A percentile compares a stretch with the other conserved stretches of the same genome.
phyloP scores from a whole-genome alignment of 1,140 invertebrate genomes.

The Temnothorax longispinosus region DNA sequence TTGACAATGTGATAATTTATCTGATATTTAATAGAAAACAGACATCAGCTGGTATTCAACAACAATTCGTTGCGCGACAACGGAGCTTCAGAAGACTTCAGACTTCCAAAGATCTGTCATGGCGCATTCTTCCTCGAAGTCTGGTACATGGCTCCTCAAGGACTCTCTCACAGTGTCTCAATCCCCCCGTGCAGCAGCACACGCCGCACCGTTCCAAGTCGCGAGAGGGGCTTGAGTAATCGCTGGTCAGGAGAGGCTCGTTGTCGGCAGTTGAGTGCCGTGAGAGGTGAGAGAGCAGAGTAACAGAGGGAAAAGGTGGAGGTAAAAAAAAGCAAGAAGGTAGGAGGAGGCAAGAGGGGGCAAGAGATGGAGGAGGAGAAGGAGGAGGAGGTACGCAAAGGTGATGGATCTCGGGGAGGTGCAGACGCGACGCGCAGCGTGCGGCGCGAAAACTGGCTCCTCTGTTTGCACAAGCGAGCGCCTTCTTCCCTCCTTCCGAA shows the following conservation, averaged over 20 bases:
- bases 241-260: constrained; percentile 63
- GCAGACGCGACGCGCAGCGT: constrained; percentile 72
- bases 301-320: constrained; percentile 64
- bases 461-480: constrained; percentile 78
- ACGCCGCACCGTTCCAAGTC: constrained; percentile 41
- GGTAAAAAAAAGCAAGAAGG: constrained; percentile 38
- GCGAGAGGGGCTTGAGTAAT: constrained; percentile 68
- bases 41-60: background rate
- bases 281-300: constrained; percentile 59
- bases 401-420: constrained; percentile 77
- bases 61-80: background rate
- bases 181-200: constrained; percentile 40
- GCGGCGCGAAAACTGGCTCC: constrained; percentile 77
- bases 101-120: background rate
- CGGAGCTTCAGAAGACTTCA: background rate
- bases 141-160: constrained; percentile 52
- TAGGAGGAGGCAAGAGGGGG: constrained; percentile 38
- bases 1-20: background rate
- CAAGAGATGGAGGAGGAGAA: background rate
- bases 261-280: constrained; percentile 59
- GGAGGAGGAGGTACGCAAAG: constrained; percentile 62
- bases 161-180: constrained; percentile 71
- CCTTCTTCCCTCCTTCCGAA: constrained; percentile 70
- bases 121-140: constrained; percentile 6
- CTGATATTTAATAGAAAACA: background rate